These are phyloP conservation scores for Nylanderia fulva DNA, from an alignment of 1,140 invertebrate species.

Conservation along the genomic window DNA sequence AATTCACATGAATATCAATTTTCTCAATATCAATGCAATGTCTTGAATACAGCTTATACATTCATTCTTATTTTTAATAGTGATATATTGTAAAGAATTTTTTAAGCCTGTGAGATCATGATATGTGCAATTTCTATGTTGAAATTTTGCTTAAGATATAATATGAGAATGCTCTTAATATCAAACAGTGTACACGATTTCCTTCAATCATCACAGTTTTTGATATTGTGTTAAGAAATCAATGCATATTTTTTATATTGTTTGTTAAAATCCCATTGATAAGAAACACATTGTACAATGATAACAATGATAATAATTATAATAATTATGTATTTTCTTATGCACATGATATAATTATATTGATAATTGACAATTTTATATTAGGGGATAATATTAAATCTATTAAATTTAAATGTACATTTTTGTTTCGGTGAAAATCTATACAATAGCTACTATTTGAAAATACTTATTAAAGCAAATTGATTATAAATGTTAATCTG, in stretches of 20 bases:
- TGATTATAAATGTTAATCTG: conserved; percentile 27
- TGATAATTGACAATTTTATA: conserved; percentile 24
- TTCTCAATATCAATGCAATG: conserved; percentile 18
- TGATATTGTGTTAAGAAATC: conserved; percentile 33
- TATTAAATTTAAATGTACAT: background rate
- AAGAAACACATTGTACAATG: background rate
- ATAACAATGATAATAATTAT: background rate
- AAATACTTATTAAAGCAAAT: conserved; percentile 19
- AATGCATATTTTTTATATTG: background rate
- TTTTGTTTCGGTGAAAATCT: conserved; percentile 26
- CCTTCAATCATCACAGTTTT: conserved; percentile 39
- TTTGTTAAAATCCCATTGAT: background rate
- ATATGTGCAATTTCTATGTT: conserved; percentile 45
- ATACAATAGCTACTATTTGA: background rate
- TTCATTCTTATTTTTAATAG: background rate
- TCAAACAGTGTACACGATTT: conserved; percentile 15
- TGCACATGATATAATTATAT: background rate
- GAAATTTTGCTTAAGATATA: conserved; percentile 4
- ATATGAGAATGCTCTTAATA: conserved; percentile 36
- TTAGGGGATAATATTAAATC: conserved; percentile 15
- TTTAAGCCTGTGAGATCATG: conserved; percentile 27
- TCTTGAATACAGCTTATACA: conserved; percentile 6
- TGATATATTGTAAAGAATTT: conserved; percentile 8
- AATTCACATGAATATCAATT: conserved; percentile 54
- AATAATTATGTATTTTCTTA: background rate